Evolutionary conservation across 2,888 invertebrate genomes (phyloP).

Genomic region (Eulithis prunata): DNA sequence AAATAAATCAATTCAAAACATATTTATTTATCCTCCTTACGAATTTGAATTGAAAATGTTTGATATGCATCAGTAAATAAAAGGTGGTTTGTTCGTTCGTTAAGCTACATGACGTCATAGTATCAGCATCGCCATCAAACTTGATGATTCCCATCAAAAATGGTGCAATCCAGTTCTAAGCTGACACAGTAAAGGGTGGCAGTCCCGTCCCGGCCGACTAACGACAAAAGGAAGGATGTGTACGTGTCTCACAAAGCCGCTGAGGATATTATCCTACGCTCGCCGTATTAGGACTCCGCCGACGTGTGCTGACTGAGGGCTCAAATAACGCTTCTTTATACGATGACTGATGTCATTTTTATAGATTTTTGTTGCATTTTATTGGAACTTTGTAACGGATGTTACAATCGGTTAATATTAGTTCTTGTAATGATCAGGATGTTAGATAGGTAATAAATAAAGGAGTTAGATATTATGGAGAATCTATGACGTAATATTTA

Average conservation of each 20-base stretch:
- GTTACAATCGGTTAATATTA: constrained; percentile 7
- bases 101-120: not conserved
- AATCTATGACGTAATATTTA: too few relatives aligned
- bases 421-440: not conserved
- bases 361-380: constrained; percentile 24
- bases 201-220: constrained; percentile 31
- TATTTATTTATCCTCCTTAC: too few relatives aligned
- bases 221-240: constrained; percentile 77
- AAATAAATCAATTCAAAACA: too few relatives aligned
- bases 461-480: too few relatives aligned
- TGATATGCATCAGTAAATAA: too few relatives aligned
- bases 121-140: constrained; percentile 7
- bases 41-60: too few relatives aligned
- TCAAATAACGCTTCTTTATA: constrained; percentile 49
- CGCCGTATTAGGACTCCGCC: constrained; percentile 64
- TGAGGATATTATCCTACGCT: constrained; percentile 71
- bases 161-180: constrained; percentile 15
- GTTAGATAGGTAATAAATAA: too few relatives aligned
- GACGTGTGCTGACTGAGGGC: constrained; percentile 49
- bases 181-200: constrained; percentile 33
- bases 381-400: constrained; percentile 28
- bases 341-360: constrained; percentile 38
- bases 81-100: not conserved
- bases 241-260: constrained; percentile 78
- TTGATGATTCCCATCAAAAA: constrained; percentile 19